phyloP scores from a whole-genome alignment of 2,888 invertebrate species.

The Tridacna gigas region DNA sequence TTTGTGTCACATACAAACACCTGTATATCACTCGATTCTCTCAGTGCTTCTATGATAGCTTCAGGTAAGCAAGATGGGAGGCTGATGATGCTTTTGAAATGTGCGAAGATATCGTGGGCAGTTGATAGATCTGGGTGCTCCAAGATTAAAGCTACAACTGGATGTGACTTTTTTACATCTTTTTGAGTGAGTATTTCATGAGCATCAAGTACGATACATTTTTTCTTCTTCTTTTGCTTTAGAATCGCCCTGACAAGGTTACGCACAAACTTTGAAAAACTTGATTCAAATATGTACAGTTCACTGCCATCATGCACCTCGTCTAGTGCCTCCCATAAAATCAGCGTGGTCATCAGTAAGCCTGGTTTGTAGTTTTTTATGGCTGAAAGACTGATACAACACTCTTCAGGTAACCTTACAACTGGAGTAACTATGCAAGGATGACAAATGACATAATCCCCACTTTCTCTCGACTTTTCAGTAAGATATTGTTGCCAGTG shows the following conservation, averaged over 20 bases:
- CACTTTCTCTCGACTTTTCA: neutral
- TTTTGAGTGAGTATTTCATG: neutral
- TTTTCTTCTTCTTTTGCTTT: neutral
- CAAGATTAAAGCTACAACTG: neutral
- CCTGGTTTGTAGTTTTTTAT: constrained; percentile 13
- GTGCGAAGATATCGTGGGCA: neutral
- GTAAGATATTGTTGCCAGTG: neutral
- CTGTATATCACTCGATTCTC: neutral
- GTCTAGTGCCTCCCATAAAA: constrained; percentile 11
- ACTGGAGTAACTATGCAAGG: neutral
- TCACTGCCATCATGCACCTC: neutral
- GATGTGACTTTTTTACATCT: neutral
- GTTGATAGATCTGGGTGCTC: neutral
- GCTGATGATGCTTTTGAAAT: neutral
- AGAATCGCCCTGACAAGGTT: neutral
- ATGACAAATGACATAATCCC: constrained; percentile 1
- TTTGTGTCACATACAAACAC: neutral
- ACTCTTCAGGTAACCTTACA: constrained; percentile 13
- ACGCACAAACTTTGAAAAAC: neutral
- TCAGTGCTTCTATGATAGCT: neutral
- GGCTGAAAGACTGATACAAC: neutral
- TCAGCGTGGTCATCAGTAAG: neutral
- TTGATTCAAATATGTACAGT: neutral
- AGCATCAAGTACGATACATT: neutral
- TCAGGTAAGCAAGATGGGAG: neutral